Evolutionary conservation across 2,888 invertebrate genomes (phyloP), one percentile per base, ranked within the genome.

Genomic region (Orthonychiurus folsomi): DNA sequence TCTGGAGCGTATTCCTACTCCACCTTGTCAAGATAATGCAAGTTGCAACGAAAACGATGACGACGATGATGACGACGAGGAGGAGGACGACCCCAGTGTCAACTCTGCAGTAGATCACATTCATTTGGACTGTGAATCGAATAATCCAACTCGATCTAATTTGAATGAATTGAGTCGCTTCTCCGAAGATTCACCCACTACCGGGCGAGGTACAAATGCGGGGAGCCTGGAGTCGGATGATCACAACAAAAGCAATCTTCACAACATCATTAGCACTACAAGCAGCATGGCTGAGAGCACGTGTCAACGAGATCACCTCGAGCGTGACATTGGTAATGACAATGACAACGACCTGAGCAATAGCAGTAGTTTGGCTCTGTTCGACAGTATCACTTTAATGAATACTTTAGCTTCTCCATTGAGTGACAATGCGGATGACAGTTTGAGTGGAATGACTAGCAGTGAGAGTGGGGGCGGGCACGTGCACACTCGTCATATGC

Each of bases 21-120:
- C 52, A 18, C 23, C 54, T 54, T 20, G 23, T 54, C 54, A 23
- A 23, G 23, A 15, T 54, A 54, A 37, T 12, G 25, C 18, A 18
- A 54, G 54, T 54, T 20, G 25, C 18, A 54, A 24, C 25, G 63
- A 63, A 1, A 37, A 18, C 15, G 55, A 56, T 50, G 55, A 54
- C 15, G 62, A 37, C 23, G 63, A 50, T 2, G 54, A 61, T 50
- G 63, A 60, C 20, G 59, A 50, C 52, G 59, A 62, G 25, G 59
- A 63, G 20, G 66, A 62, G 9, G 63, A 54, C 3, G 54, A 53
- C 37, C 27, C 24, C 28, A n/a, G 48, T 57, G 15, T 61, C 56
- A n/a, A n/a, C n/a, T n/a, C n/a, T n/a, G n/a, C n/a, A n/a, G n/a
- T n/a, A n/a, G n/a, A n/a, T n/a, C n/a, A n/a, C n/a, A n/a, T n/a